Base-by-base conservation (phyloP, 2,888 invertebrate genomes). In the Polyommatus icarus region DNA sequence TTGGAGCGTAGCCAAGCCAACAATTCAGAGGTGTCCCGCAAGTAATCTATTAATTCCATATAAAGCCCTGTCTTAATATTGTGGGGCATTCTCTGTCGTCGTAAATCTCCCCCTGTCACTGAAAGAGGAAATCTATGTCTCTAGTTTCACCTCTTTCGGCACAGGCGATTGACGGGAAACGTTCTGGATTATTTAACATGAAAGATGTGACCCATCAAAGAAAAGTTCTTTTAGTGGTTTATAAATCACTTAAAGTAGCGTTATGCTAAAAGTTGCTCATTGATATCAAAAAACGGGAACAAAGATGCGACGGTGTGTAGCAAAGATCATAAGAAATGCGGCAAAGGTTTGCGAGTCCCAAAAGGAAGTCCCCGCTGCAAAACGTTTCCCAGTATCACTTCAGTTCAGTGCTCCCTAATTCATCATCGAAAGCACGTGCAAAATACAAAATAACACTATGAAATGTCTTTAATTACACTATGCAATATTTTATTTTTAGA, bases 11-110 rank as follows among this genome's bases (percentile, higher is more conserved):
- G 75, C 75, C 75, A 54, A 50, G 29, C 24, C 4, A 12, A 40
- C 40, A 46, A 24, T 75, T 75, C 29, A 29, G 54, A 32, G 24
- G 50, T 75, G 75, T 54, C 75, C 54, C 75, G 12, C 75, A 15
- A 54, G 75, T 12, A 24, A 75, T 75, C 75, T 29, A 50, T 75
- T 75, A 75, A 54, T 75, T 75, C 75, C 75, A 75, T 75, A 54
- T 75, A 75, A 50, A 75, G 75, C 46, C 29, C 29, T 75, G 75
- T 75, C 75, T 75, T 54, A 75, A 75, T 75, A 75, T 75, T 75
- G 75, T 75, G 29, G 24, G 24, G 50, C 54, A 50, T 29, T 73
- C 20, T 75, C 50, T 75, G 75, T 75, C 50, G 29, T 24, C 75
- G 29, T 75, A 75, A 75, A 75, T 75, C 8, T 46, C 29, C 0